Base-by-base conservation (phyloP, 92 coral and sea anemone genomes). In the Phymanthus crucifer region DNA sequence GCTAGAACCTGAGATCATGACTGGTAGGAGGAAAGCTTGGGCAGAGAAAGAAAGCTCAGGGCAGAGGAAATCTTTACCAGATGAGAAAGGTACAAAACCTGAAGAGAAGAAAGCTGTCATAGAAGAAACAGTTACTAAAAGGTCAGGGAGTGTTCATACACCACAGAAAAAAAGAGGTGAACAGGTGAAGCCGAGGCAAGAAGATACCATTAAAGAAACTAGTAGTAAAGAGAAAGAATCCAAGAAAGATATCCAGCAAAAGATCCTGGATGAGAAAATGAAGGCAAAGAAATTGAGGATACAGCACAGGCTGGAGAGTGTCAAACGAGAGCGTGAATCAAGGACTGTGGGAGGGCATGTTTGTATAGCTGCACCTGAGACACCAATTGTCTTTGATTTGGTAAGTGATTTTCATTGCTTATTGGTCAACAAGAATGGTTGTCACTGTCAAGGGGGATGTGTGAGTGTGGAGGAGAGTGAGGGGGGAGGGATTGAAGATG, bases 351-450 rank as follows among this genome's bases (percentile, higher is more conserved):
- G 88, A 45, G 92, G 92, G 64, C 91, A 72, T 61, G 81, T 79
- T 72, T 83, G 80, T 37, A 82, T 94, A 47, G 91, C 90, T 12
- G 98, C 99, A 23, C 87, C 81, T 40, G 80, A 61, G 26, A 96
- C 99, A 64, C 99, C 98, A 2, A 83, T 96, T 12, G 81, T 93
- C 19, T 96, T 91, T 75, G 98, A 96, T 45, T 84, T 91, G 93
- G 99, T 96, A 86, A 72, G 83, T 26, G 2, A 19, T 34, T 57
- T 3, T 72, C 18, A 37, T 46, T 27, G 52, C 0, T 75, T 0
- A 52, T 10, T 45, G 56, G 56, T 48, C 56, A 12, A 48, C 16
- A 48, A 13, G n/a, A 48, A 21, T 3, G 16, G n/a, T n/a, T n/a
- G n/a, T n/a, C n/a, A n/a, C n/a, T n/a, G n/a, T n/a, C n/a, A 47